Evolutionary conservation across 2,888 invertebrate species (phyloP).

Genomic region (Ormyrus thymus): DNA sequence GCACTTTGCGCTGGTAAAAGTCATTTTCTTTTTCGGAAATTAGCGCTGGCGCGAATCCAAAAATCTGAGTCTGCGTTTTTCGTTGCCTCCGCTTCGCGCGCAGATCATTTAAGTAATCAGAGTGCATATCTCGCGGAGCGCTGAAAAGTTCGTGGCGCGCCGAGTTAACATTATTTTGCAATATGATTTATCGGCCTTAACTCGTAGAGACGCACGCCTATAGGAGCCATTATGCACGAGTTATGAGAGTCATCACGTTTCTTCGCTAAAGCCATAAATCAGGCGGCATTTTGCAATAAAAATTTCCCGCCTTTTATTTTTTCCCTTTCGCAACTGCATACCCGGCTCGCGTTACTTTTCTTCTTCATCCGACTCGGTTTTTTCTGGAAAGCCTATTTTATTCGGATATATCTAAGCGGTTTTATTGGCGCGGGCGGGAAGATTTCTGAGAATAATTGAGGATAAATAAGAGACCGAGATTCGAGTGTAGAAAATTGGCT

Average conservation of each 20-base stretch:
- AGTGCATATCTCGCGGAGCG: background rate
- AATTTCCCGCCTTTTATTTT: background rate
- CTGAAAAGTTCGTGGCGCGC: background rate
- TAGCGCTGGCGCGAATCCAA: conserved; percentile 31
- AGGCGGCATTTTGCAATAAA: conserved; percentile 20
- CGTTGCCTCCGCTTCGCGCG: background rate
- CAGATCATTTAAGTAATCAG: background rate
- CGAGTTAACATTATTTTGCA: conserved; percentile 5
- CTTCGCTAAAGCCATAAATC: conserved; percentile 4
- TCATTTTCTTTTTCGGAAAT: conserved; percentile 24
- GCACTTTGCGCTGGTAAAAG: conserved; percentile 1
- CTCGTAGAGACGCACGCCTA: background rate
- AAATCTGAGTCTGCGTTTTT: conserved; percentile 14
- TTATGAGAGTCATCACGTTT: conserved; percentile 35
- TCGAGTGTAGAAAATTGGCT: too few relatives aligned
- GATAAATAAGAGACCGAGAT: too few relatives aligned
- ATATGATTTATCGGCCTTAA: conserved; percentile 21
- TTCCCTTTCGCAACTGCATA: too few relatives aligned
- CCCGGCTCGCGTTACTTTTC: too few relatives aligned
- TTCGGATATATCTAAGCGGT: too few relatives aligned
- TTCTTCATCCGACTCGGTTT: too few relatives aligned
- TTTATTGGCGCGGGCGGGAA: too few relatives aligned
- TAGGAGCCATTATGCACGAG: background rate
- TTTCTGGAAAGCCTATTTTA: too few relatives aligned
- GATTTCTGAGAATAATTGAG: too few relatives aligned